A percentile compares a stretch with the other conserved stretches of the same genome.
Evolutionary conservation across 1,140 invertebrate genomes (phyloP).

Genomic region (Lordiphosa mommai): DNA sequence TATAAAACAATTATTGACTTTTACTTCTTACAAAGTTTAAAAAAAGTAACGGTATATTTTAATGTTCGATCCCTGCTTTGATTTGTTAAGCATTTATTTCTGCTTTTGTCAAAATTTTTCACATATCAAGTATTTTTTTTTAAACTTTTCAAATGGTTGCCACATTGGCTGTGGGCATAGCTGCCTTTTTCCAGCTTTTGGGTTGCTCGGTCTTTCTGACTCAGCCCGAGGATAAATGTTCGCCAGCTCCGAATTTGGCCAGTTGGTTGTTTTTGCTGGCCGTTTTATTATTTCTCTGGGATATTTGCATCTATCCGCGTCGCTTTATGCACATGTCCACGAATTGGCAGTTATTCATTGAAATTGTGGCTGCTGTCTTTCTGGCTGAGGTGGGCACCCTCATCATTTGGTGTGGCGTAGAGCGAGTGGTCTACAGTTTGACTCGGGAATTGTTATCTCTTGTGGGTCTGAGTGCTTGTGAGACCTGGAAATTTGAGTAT

Average conservation of each 20-base stretch:
- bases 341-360: constrained; percentile 29
- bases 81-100: no score
- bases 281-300: constrained; percentile 30
- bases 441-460: background rate
- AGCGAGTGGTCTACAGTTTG: constrained; percentile 25
- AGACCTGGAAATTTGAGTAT: constrained; percentile 5
- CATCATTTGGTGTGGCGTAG: constrained; percentile 48
- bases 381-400: constrained; percentile 31
- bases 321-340: constrained; percentile 32
- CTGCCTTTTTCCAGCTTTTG: constrained; percentile 25
- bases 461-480: background rate
- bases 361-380: constrained; percentile 26
- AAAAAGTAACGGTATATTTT: no score
- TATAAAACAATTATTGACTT: no score
- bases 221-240: constrained; percentile 46
- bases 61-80: no score
- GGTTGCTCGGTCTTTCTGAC: constrained; percentile 32
- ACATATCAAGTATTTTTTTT: background rate
- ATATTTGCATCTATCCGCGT: constrained; percentile 30
- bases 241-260: constrained; percentile 33
- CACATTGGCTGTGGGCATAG: constrained; percentile 18
- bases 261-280: constrained; percentile 46
- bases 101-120: no score
- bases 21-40: no score
- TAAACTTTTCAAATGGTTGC: constrained; percentile 21